Conservation (phyloP, 2,888 invertebrate species). For the Philhelius pedissequus region DNA sequence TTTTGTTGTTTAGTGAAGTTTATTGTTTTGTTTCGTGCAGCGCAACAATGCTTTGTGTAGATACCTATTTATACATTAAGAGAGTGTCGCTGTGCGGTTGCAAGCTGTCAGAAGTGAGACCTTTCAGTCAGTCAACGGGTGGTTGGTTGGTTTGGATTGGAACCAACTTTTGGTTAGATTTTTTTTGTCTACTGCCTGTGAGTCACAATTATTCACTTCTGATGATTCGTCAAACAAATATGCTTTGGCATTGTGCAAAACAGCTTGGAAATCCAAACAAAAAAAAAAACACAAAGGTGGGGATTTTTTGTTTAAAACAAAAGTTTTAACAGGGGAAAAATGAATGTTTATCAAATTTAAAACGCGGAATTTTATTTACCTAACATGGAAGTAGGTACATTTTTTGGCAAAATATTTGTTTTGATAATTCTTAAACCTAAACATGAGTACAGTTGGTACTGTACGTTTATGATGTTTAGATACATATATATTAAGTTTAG, state of each 20-base stretch:
- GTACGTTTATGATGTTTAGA: too few species aligned
- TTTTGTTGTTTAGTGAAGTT: conserved; percentile 33
- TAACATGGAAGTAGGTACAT: too few species aligned
- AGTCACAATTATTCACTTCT: conserved; percentile 25
- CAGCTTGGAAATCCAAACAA: background rate
- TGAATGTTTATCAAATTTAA: background rate
- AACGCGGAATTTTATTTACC: too few species aligned
- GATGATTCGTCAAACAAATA: conserved; percentile 35
- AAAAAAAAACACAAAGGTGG: background rate
- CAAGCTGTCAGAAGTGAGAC: conserved; percentile 56
- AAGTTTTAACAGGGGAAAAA: background rate
- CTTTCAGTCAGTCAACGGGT: conserved; percentile 55
- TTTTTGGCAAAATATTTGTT: too few species aligned
- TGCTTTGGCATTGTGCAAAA: background rate
- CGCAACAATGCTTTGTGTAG: conserved; percentile 25
- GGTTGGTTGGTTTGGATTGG: conserved; percentile 22
- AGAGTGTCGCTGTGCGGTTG: conserved; percentile 17
- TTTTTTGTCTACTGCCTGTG: background rate
- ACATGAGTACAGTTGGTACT: too few species aligned
- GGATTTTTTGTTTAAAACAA: background rate
- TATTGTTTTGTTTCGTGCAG: conserved; percentile 43
- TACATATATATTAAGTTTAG: too few species aligned
- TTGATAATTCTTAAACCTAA: too few species aligned
- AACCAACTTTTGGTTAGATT: background rate
- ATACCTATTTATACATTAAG: too few species aligned